Evolutionary conservation across 2,888 invertebrate species (phyloP).

Genomic region (Polyploca ridens): DNA sequence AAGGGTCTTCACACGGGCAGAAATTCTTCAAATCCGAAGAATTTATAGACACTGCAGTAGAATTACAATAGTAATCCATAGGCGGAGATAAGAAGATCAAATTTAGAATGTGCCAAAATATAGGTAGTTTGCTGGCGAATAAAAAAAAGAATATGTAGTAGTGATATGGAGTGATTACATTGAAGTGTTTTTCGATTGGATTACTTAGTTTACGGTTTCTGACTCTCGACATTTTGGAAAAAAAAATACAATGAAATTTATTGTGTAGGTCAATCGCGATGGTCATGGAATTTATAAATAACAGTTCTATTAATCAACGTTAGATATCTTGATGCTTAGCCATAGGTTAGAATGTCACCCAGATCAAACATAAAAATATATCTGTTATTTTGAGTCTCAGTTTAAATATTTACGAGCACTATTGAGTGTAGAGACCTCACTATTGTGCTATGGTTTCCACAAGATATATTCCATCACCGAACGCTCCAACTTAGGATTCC

Average conservation of each 20-base stretch:
- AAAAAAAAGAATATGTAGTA: conserved; percentile 55
- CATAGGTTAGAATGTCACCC: too few species aligned
- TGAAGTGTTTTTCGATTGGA: conserved; percentile 64
- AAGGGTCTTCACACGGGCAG: conserved; percentile 61
- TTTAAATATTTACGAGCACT: too few species aligned
- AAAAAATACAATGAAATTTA: not conserved
- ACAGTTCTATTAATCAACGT: too few species aligned
- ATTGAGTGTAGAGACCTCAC: too few species aligned
- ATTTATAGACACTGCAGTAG: not conserved
- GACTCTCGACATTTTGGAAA: conserved; percentile 12
- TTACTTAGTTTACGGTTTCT: conserved; percentile 35
- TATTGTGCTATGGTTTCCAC: too few species aligned
- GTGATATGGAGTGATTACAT: conserved; percentile 55
- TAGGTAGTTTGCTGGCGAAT: conserved; percentile 56
- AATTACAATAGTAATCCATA: conserved; percentile 54
- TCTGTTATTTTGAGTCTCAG: too few species aligned
- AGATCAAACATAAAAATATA: too few species aligned
- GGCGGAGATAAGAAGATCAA: conserved; percentile 66
- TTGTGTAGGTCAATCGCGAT: not conserved
- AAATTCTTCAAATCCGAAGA: conserved; percentile 26
- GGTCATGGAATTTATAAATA: not conserved
- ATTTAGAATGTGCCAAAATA: conserved; percentile 67
- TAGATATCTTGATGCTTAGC: too few species aligned
- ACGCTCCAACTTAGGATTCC: too few species aligned
- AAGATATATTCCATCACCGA: too few species aligned